Conservation (phyloP, 2,797 vertebrate species). For the Spondyliosoma cantharus region DNA sequence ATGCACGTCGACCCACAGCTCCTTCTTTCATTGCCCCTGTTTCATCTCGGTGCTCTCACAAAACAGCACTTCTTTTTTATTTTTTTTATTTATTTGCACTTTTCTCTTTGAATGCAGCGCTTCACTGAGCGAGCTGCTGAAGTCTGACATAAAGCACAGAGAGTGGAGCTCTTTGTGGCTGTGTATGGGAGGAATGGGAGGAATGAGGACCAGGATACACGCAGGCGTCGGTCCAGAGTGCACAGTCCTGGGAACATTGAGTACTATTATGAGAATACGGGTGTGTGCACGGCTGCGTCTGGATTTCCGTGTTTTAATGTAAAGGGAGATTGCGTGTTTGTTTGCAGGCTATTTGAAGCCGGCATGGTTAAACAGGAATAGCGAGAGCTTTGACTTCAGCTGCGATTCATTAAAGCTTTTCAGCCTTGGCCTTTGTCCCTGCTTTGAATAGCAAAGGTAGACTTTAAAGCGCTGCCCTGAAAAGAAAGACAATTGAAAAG, state of each 20-base stretch:
- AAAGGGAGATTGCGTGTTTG: constrained; percentile 21
- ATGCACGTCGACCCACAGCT: constrained; percentile 18
- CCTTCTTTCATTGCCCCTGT: constrained; percentile 16
- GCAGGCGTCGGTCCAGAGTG: background rate
- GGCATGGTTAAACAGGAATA: constrained; percentile 50
- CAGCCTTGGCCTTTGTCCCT: constrained; percentile 55
- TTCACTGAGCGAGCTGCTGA: background rate
- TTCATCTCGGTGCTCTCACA: background rate
- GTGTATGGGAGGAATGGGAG: constrained; percentile 42
- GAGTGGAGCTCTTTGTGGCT: constrained; percentile 5
- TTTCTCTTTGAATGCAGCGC: too few species aligned
- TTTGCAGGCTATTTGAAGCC: constrained; percentile 28
- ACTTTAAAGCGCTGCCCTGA: constrained; percentile 35
- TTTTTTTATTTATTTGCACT: background rate
- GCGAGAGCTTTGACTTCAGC: constrained; percentile 33
- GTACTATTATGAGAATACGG: constrained; percentile 24
- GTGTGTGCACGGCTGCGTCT: background rate
- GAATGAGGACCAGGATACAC: constrained; percentile 44
- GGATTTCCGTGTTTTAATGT: constrained; percentile 11
- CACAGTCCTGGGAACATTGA: constrained; percentile 12
- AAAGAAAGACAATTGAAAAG: constrained; percentile 30
- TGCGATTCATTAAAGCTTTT: constrained; percentile 39
- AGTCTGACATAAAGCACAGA: background rate
- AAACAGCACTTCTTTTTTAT: background rate
- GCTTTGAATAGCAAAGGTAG: constrained; percentile 60